These are phyloP conservation scores for Scrobipalpa costella DNA, from an alignment of 2,888 invertebrate species.

Conservation along the genomic window DNA sequence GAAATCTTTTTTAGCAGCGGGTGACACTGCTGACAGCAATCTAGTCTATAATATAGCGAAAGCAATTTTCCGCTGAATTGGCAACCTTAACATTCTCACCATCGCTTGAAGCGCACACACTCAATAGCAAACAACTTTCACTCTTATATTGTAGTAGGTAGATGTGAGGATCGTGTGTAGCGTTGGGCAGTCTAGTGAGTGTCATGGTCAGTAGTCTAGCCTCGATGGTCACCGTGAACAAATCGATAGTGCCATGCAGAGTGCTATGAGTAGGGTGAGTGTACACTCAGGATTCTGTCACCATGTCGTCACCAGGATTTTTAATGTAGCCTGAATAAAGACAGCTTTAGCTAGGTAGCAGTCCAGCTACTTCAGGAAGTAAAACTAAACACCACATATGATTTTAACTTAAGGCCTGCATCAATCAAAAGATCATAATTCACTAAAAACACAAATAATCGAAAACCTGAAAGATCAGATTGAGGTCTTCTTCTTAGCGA, in stretches of 20 bases:
- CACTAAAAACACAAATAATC: too few species aligned
- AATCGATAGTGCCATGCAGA: too few species aligned
- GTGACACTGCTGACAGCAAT: background rate
- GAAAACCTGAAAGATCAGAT: too few species aligned
- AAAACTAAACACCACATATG: too few species aligned
- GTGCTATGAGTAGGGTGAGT: background rate
- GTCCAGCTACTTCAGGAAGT: too few species aligned
- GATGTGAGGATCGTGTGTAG: background rate
- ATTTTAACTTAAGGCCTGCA: too few species aligned
- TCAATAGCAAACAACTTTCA: background rate
- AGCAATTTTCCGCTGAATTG: conserved; percentile 54
- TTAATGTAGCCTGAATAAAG: too few species aligned
- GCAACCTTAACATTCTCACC: conserved; percentile 52
- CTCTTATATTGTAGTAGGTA: background rate
- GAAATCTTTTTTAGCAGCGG: background rate
- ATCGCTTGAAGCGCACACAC: conserved; percentile 26
- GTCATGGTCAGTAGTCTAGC: conserved; percentile 3
- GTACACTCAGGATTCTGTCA: background rate
- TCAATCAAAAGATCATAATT: too few species aligned
- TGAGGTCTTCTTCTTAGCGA: too few species aligned
- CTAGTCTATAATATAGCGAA: background rate
- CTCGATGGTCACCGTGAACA: conserved; percentile 1
- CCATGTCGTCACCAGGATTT: background rate
- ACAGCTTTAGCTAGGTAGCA: too few species aligned
- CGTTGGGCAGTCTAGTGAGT: background rate